Percentiles rank a stretch among this genome's conserved stretches.
These are phyloP conservation scores for Zosterops hypoxanthus DNA, from an alignment of 2,113 vertebrate species.

Conservation along the genomic window DNA sequence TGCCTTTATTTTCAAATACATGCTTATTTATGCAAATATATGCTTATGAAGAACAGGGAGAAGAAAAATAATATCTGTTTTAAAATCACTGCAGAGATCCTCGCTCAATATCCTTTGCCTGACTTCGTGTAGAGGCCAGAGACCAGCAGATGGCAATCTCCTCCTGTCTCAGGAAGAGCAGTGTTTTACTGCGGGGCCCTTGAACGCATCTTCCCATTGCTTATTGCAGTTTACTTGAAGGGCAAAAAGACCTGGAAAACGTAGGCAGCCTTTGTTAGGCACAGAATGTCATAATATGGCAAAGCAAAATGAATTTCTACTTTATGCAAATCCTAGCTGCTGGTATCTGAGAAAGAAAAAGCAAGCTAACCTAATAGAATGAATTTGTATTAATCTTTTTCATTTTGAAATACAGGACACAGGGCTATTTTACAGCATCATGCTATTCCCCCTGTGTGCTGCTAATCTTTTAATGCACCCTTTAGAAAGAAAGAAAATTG, in stretches of 20 bases:
- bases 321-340: conserved; percentile 60
- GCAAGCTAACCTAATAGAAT: neutral
- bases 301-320: conserved; percentile 52
- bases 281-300: conserved; percentile 63
- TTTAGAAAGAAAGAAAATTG: conserved; percentile 59
- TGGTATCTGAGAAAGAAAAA: neutral
- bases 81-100: neutral
- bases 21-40: neutral
- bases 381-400: conserved; percentile 27
- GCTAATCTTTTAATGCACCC: conserved; percentile 61
- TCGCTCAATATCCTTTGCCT: neutral
- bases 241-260: conserved; percentile 66
- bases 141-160: conserved; percentile 74
- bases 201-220: neutral
- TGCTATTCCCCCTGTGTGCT: conserved; percentile 13
- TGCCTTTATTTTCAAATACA: neutral
- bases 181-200: neutral
- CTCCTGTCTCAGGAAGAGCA: conserved; percentile 20
- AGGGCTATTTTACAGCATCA: conserved; percentile 32
- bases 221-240: conserved; percentile 71
- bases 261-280: conserved; percentile 76
- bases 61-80: neutral
- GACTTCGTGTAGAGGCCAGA: neutral
- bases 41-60: neutral
- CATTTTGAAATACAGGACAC: conserved; percentile 37